Conservation (phyloP, 2,888 invertebrate species). For the Himalopsyche japonica region DNA sequence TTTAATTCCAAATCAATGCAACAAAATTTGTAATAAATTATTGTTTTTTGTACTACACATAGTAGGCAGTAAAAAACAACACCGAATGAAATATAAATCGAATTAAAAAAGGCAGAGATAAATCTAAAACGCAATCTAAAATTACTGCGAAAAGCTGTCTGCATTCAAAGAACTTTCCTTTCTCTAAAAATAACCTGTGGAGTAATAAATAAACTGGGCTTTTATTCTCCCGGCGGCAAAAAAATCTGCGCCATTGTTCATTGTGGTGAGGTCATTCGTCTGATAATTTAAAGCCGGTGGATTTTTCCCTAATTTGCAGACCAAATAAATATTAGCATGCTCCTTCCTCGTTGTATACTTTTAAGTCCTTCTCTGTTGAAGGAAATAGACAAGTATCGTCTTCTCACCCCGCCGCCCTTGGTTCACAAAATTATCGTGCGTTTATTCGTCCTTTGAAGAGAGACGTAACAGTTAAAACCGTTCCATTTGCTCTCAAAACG, state of each 20-base stretch:
- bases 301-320: constrained; percentile 28
- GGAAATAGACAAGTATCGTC: not conserved
- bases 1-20: no score
- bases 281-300: constrained; percentile 27
- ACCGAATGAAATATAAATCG: not conserved
- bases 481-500: not conserved
- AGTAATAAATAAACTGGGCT: constrained; percentile 29
- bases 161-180: not conserved
- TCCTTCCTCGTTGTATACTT: not conserved
- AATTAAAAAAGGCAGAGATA: not conserved
- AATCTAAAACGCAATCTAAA: not conserved
- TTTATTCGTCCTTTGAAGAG: not conserved
- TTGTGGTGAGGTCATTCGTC: constrained; percentile 23
- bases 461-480: not conserved
- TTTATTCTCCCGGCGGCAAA: constrained; percentile 21
- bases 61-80: not conserved
- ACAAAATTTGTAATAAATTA: no score
- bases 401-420: not conserved
- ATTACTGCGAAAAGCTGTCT: not conserved
- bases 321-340: constrained; percentile 30
- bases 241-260: constrained; percentile 23
- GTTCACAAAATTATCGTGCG: not conserved
- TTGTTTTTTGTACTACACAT: no score
- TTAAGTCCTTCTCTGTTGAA: not conserved
- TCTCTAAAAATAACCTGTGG: not conserved